These are phyloP conservation scores for Coboldia fuscipes DNA, from an alignment of 1,140 invertebrate species.

Conservation along the genomic window DNA sequence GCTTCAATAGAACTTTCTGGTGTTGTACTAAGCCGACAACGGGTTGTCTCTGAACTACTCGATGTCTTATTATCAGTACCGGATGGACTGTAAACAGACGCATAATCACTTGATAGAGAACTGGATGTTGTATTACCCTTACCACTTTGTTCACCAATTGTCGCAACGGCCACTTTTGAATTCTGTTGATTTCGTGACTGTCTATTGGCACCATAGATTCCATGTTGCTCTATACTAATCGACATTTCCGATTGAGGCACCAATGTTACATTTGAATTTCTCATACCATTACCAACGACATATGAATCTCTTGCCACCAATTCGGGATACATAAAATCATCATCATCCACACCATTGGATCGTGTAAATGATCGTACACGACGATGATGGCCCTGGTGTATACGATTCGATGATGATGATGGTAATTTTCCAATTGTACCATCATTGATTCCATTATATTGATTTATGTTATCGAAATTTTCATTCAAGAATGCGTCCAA, in stretches of 20 bases:
- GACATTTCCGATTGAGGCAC: neutral
- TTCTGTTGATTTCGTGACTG: neutral
- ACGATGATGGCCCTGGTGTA: neutral
- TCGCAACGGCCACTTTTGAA: neutral
- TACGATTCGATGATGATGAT: neutral
- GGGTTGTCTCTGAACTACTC: no score
- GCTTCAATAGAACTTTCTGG: no score
- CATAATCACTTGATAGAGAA: slow-evolving; percentile 14
- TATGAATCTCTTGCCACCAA: neutral
- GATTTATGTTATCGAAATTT: slow-evolving; percentile 11
- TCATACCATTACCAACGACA: slow-evolving; percentile 1
- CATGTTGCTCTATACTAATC: neutral
- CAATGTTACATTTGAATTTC: slow-evolving; percentile 1
- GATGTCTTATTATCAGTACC: slow-evolving; percentile 1
- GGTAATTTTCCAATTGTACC: neutral
- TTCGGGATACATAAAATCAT: neutral
- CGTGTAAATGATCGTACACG: neutral
- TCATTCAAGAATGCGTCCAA: slow-evolving; percentile 18
- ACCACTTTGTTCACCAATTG: slow-evolving; percentile 2
- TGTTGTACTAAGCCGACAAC: no score
- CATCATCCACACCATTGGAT: neutral
- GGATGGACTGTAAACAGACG: slow-evolving; percentile 18
- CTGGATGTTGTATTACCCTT: slow-evolving; percentile 4
- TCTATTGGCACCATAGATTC: neutral
- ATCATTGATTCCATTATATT: neutral